These are phyloP conservation scores for Elgaria multicarinata DNA, from an alignment of 2,113 vertebrate genomes.

Conservation along the genomic window DNA sequence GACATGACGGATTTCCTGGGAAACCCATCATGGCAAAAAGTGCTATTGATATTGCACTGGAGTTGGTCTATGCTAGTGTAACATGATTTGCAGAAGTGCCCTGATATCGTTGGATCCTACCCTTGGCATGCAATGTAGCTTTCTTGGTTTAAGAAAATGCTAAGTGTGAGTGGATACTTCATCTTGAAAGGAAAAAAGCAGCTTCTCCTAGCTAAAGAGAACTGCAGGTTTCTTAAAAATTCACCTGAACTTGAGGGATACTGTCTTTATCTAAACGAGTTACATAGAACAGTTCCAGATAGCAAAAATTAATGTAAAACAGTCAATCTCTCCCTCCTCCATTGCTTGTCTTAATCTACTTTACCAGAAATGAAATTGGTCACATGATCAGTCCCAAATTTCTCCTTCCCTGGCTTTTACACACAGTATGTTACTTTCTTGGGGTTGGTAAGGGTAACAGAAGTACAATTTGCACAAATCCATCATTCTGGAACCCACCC, in stretches of 20 bases:
- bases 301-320: no score
- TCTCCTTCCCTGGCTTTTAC: background rate
- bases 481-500: background rate
- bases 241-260: background rate
- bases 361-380: background rate
- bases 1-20: no score
- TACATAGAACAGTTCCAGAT: background rate
- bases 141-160: background rate
- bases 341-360: background rate
- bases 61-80: no score
- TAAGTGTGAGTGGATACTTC: slow-evolving; percentile 2
- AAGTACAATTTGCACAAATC: background rate
- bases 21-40: no score
- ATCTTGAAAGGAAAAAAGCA: slow-evolving; percentile 13
- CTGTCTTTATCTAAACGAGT: background rate
- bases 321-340: background rate
- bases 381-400: background rate
- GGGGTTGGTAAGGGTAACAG: background rate
- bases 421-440: background rate
- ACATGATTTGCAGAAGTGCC: no score
- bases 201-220: background rate
- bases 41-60: no score
- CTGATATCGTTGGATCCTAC: no score
- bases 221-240: background rate
- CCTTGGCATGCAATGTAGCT: background rate